Percentiles rank a stretch among this genome's conserved stretches.
phyloP scores from a whole-genome alignment of 2,888 invertebrate species.

The Villa cingulata region DNA sequence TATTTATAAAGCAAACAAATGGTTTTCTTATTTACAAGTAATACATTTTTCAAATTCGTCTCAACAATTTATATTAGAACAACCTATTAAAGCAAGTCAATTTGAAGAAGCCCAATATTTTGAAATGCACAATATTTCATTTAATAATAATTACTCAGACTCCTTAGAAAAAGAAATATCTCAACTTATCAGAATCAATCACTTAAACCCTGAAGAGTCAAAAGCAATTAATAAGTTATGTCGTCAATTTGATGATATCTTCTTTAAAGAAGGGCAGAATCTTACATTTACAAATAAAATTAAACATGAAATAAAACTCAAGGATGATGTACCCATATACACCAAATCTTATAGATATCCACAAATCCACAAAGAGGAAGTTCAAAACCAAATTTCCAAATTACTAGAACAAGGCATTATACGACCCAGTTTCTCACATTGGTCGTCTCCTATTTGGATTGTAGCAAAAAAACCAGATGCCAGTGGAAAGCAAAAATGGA shows the following conservation, averaged over 20 bases:
- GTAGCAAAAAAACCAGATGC: constrained; percentile 14
- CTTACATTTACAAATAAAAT: neutral
- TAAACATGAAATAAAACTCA: neutral
- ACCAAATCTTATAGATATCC: neutral
- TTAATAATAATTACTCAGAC: too few species aligned
- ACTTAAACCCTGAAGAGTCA: neutral
- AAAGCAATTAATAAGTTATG: neutral
- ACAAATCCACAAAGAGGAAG: neutral
- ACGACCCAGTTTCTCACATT: constrained; percentile 14
- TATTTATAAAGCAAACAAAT: constrained; percentile 6
- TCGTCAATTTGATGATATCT: neutral
- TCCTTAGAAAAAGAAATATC: too few species aligned
- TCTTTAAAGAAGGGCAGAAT: neutral
- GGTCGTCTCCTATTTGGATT: constrained; percentile 17
- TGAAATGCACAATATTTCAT: neutral
- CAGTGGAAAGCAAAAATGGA: constrained; percentile 12
- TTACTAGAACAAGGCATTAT: constrained; percentile 11
- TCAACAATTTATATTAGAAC: constrained; percentile 8
- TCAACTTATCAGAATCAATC: neutral
- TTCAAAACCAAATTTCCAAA: constrained; percentile 14
- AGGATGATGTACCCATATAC: neutral
- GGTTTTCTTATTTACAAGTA: constrained; percentile 9
- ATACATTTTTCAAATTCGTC: constrained; percentile 3
- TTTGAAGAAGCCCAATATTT: too few species aligned
- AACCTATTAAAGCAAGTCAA: constrained; percentile 7